These are phyloP conservation scores for Caenorhabditis sulstoni DNA, from an alignment of 2,888 invertebrate species.

Conservation along the genomic window DNA sequence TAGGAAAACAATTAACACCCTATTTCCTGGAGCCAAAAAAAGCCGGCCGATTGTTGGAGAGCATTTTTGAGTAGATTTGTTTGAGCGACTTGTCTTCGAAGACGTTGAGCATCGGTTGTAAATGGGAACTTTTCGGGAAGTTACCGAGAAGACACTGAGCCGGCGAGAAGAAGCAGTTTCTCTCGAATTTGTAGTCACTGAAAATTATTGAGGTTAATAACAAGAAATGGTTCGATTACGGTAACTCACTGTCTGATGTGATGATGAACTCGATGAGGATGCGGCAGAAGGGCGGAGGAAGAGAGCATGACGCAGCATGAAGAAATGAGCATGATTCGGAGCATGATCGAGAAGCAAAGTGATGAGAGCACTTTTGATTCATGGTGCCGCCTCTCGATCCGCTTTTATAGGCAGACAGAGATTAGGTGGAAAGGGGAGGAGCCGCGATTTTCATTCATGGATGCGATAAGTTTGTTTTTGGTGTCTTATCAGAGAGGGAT, in stretches of 20 bases:
- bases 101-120: slow-evolving; percentile 47
- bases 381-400: too few species aligned
- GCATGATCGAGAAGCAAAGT: slow-evolving; percentile 9
- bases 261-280: slow-evolving; percentile 32
- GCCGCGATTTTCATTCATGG: slow-evolving; percentile 10
- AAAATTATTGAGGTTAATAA: neutral
- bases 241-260: slow-evolving; percentile 38
- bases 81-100: slow-evolving; percentile 44
- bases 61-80: slow-evolving; percentile 34
- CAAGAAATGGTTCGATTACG: neutral
- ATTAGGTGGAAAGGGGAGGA: slow-evolving; percentile 17
- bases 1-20: slow-evolving; percentile 5
- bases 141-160: slow-evolving; percentile 55
- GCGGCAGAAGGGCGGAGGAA: slow-evolving; percentile 34
- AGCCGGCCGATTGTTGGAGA: slow-evolving; percentile 16
- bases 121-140: slow-evolving; percentile 34
- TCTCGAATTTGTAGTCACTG: slow-evolving; percentile 32
- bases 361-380: too few species aligned
- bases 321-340: slow-evolving; percentile 2
- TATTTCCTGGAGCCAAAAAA: slow-evolving; percentile 45
- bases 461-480: slow-evolving; percentile 22
- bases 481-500: slow-evolving; percentile 17
- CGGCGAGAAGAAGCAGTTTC: slow-evolving; percentile 62
- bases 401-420: slow-evolving; percentile 4
- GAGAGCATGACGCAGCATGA: slow-evolving; percentile 6